phyloP scores from a whole-genome alignment of 1,140 invertebrate genomes.

The Elymnias hypermnestra region DNA sequence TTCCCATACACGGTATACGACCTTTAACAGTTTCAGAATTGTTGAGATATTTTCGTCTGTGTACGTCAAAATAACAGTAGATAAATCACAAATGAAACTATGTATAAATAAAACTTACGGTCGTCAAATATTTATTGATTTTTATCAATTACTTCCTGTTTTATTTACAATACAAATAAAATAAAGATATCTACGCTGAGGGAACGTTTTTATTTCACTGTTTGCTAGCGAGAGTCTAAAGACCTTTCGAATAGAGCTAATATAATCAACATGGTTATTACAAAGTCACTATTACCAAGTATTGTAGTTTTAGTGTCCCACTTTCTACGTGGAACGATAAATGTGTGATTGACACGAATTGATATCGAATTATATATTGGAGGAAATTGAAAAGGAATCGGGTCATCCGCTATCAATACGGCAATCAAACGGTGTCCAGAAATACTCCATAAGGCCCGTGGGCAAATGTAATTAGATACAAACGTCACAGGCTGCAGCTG shows the following conservation, averaged over 20 bases:
- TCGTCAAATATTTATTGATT: conserved; percentile 2
- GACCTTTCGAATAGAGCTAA: neutral
- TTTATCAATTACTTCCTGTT: conserved; percentile 2
- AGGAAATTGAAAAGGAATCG: conserved; percentile 21
- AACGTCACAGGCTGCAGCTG: conserved; percentile 45
- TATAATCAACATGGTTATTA: neutral
- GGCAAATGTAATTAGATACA: conserved; percentile 42
- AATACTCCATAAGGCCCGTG: conserved; percentile 17
- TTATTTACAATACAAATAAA: conserved; percentile 3
- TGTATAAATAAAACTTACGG: neutral
- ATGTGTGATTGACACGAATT: conserved; percentile 15
- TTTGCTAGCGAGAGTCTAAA: neutral
- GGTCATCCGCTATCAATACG: conserved; percentile 26
- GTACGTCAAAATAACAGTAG: neutral
- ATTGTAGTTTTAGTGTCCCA: conserved; percentile 18
- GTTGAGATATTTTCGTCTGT: neutral
- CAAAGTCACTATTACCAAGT: neutral
- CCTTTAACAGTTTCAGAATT: conserved; percentile 2
- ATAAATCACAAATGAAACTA: neutral
- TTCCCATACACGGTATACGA: neutral
- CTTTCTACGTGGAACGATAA: conserved; percentile 12
- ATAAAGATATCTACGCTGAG: neutral
- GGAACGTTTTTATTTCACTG: neutral
- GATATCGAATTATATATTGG: conserved; percentile 15
- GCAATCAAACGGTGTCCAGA: conserved; percentile 14